Conservation (phyloP, 2,888 invertebrate species). For the Sinelater perroti region DNA sequence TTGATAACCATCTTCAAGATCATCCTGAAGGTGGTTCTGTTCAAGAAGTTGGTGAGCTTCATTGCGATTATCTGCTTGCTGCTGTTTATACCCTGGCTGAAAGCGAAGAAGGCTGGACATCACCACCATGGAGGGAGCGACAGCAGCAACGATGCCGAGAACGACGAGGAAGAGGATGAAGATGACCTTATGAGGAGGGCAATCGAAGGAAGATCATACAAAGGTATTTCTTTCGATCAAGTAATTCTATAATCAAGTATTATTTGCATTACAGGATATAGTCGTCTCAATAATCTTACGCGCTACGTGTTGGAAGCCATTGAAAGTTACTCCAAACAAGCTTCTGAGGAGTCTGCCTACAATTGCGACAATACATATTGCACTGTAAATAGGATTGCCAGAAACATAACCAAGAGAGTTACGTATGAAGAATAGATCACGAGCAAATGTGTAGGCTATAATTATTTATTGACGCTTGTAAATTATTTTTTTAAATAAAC, state of each 20-base stretch:
- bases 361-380: slow-evolving; percentile 24
- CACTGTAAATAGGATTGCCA: slow-evolving; percentile 17
- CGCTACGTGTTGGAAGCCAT: slow-evolving; percentile 40
- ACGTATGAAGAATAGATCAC: not conserved
- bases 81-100: slow-evolving; percentile 72
- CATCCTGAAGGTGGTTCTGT: slow-evolving; percentile 77
- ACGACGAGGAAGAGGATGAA: slow-evolving; percentile 31
- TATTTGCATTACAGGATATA: slow-evolving; percentile 11
- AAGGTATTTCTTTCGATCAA: slow-evolving; percentile 2
- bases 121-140: slow-evolving; percentile 23
- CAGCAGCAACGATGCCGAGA: not conserved
- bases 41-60: slow-evolving; percentile 84
- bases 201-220: not conserved
- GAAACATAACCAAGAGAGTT: slow-evolving; percentile 1
- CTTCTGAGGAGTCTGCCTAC: not conserved
- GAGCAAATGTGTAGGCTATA: too few relatives aligned
- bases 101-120: slow-evolving; percentile 45
- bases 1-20: slow-evolving; percentile 78
- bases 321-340: slow-evolving; percentile 33
- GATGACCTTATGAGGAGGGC: slow-evolving; percentile 39
- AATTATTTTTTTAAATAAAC: too few relatives aligned
- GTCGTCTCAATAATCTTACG: slow-evolving; percentile 35
- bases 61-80: slow-evolving; percentile 78
- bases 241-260: too few relatives aligned
- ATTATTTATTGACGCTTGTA: too few relatives aligned